Base-by-base conservation (phyloP, 2,888 invertebrate species). In the Eristalis pertinax region DNA sequence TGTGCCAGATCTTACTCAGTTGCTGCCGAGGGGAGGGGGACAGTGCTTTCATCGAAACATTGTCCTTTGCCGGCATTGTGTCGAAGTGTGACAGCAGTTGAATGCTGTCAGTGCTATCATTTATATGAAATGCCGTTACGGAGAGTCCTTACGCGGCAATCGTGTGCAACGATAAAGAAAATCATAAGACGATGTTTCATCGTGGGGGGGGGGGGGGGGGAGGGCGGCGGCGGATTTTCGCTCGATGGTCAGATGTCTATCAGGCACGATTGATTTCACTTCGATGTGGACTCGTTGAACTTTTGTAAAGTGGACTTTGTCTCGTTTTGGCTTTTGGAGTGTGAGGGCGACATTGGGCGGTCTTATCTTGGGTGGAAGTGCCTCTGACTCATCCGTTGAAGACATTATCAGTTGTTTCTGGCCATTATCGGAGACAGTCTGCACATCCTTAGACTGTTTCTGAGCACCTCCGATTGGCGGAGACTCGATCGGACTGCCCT, bases 31-130 rank as follows among this genome's bases (percentile, higher is more conserved):
- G 26, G 43, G 63, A 15, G 64, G 24, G 56, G 62, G 65, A 35
- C 50, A 80, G 41, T 63, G 58, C 72, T 50, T 50, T n/a, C 50
- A 62, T 41, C 29, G 50, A 76, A 72, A 78, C 64, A 73, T 77
- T 77, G 70, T 77, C 50, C 56, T 4, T 7, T 70, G 50, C 50
- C 2, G 50, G 50, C 50, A 50, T 50, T 50, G 50, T 50, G 50
- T 50, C 50, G 50, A 50, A 50, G 50, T 50, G 50, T 50, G 50
- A 50, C 50, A 50, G 50, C 50, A n/a, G 50, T 50, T 50, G 50
- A 50, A 19, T 19, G 50, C 50, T 50, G 50, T 50, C 50, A 50
- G 50, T n/a, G 50, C n/a, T 50, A 50, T 50, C 50, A 19, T 50
- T 50, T 50, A 50, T 50, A 50, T 50, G 19, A 19, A 8, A 50